These are phyloP conservation scores for Omphaloscelis lunosa DNA, from an alignment of 2,888 invertebrate species.

Conservation along the genomic window DNA sequence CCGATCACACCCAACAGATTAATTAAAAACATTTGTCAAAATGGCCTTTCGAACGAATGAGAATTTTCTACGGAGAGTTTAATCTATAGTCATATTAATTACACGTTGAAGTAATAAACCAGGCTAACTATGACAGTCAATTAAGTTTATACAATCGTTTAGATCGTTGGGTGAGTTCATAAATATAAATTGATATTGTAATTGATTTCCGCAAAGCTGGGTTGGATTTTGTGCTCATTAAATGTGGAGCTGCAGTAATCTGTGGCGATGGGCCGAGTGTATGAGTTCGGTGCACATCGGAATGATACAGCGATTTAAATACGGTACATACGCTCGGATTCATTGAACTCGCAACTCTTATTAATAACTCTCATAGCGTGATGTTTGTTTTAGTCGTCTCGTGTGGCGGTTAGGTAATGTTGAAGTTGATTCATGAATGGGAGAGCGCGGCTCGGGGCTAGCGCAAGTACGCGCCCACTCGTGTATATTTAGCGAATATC, in stretches of 20 bases:
- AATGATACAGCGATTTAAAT: constrained; percentile 83
- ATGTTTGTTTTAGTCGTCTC: constrained; percentile 87
- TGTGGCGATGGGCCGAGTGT: constrained; percentile 68
- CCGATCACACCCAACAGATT: constrained; percentile 84
- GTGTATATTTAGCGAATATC: constrained; percentile 87
- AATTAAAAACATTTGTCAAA: constrained; percentile 88
- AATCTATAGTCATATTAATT: constrained; percentile 80
- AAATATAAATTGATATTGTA: constrained; percentile 79
- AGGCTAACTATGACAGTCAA: constrained; percentile 81
- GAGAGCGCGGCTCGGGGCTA: constrained; percentile 78
- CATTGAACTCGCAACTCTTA: constrained; percentile 89
- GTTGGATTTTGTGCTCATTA: constrained; percentile 75
- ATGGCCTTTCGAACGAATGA: constrained; percentile 82
- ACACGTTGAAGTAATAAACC: constrained; percentile 80
- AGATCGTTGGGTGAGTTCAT: constrained; percentile 74
- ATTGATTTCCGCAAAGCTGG: constrained; percentile 79
- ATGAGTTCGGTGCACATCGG: constrained; percentile 75
- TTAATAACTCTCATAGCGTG: constrained; percentile 87
- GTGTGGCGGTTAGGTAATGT: constrained; percentile 87
- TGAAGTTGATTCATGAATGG: constrained; percentile 91
- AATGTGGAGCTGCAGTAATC: constrained; percentile 69
- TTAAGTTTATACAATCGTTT: constrained; percentile 80
- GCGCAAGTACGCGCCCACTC: constrained; percentile 78
- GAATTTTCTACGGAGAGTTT: constrained; percentile 76
- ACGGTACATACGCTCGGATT: constrained; percentile 79